Percentiles rank a stretch among this genome's conserved stretches.
phyloP scores from a whole-genome alignment of 1,140 invertebrate species.

The Atta cephalotes region DNA sequence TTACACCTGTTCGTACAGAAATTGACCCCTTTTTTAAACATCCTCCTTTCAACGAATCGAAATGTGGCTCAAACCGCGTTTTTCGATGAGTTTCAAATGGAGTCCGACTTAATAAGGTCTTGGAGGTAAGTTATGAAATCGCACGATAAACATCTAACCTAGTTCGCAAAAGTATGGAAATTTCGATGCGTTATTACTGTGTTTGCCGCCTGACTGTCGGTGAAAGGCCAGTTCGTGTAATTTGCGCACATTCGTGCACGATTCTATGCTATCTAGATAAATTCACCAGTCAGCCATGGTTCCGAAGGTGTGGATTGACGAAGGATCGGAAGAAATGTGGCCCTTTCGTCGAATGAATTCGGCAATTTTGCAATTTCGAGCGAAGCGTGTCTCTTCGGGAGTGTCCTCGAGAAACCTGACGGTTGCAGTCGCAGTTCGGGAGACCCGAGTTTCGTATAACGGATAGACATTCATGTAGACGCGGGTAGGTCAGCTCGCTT shows the following conservation, averaged over 20 bases:
- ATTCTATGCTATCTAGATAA: not conserved
- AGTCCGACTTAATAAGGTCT: not conserved
- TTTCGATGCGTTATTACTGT: slow-evolving; percentile 26
- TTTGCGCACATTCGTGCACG: slow-evolving; percentile 13
- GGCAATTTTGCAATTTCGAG: slow-evolving; percentile 1
- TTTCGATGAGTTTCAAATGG: not conserved
- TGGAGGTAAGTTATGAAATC: slow-evolving; percentile 1
- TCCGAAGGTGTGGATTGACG: not conserved
- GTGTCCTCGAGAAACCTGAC: not conserved
- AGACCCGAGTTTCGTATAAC: not conserved
- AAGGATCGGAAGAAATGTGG: not conserved
- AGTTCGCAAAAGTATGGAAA: slow-evolving; percentile 3
- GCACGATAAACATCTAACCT: slow-evolving; percentile 2
- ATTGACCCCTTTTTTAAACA: no score
- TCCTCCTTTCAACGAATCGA: not conserved
- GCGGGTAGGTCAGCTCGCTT: slow-evolving; percentile 20
- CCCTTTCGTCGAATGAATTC: not conserved
- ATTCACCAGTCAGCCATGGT: not conserved
- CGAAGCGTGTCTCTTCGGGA: not conserved
- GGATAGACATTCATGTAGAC: not conserved
- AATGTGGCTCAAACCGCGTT: not conserved
- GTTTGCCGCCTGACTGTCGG: not conserved
- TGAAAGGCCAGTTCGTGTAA: slow-evolving; percentile 39
- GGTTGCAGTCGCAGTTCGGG: not conserved
- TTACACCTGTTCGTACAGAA: no score